phyloP scores from a whole-genome alignment of 1,140 invertebrate genomes.

The Drosophila fuyamai region DNA sequence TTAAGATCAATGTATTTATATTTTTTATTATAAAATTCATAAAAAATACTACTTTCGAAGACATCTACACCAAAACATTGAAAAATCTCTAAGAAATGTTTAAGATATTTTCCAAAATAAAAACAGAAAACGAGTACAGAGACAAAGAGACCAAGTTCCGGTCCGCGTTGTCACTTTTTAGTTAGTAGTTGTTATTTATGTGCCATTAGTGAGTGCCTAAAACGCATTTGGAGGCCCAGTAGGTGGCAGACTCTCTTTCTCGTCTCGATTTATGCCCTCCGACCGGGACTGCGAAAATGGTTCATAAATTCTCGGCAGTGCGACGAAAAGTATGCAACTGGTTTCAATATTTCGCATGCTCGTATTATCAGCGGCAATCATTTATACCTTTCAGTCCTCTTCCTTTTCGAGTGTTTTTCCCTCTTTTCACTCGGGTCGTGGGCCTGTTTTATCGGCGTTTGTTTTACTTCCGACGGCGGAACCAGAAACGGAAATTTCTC shows the following conservation, averaged over 20 bases:
- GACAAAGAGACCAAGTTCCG: background rate
- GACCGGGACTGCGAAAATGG: conserved; percentile 48
- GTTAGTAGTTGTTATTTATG: conserved; percentile 77
- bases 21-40: too few relatives aligned
- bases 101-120: background rate
- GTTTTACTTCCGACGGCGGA: conserved; percentile 80
- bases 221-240: conserved; percentile 51
- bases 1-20: too few relatives aligned
- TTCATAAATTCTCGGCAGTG: conserved; percentile 62
- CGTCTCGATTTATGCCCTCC: conserved; percentile 59
- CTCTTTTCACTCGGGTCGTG: conserved; percentile 21
- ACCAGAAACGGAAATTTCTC: conserved; percentile 82
- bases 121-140: background rate
- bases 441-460: conserved; percentile 78
- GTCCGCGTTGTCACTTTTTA: conserved; percentile 56
- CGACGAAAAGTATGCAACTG: conserved; percentile 71
- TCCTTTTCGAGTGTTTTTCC: conserved; percentile 15
- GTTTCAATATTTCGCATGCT: conserved; percentile 64
- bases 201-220: conserved; percentile 66
- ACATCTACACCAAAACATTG: too few relatives aligned
- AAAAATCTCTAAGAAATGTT: background rate
- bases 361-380: conserved; percentile 70
- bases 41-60: too few relatives aligned
- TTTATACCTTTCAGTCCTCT: conserved; percentile 53
- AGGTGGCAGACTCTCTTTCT: background rate